Conservation (phyloP, 2,888 invertebrate genomes). For the Bedellia somnulentella region DNA sequence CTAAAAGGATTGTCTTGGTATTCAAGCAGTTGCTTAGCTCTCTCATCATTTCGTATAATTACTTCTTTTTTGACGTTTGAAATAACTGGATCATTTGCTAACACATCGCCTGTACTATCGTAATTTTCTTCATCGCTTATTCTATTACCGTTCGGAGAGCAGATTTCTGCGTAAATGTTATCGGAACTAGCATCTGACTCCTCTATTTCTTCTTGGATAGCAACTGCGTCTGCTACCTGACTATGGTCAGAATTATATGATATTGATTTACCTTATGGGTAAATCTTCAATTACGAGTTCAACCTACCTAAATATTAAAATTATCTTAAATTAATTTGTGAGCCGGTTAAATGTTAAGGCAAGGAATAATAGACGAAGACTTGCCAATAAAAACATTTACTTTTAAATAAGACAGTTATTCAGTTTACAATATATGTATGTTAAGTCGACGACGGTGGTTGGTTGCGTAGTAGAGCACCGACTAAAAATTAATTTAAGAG, state of each 20-base stretch:
- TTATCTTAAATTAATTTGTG: no score
- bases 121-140: conserved; percentile 39
- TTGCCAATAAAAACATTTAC: no score
- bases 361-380: no score
- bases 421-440: no score
- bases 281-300: conserved; percentile 67
- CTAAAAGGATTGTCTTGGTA: conserved; percentile 50
- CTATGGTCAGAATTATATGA: no score
- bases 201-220: conserved; percentile 38
- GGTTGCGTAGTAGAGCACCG: no score
- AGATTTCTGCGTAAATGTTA: conserved; percentile 74
- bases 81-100: conserved; percentile 50
- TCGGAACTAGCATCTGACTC: conserved; percentile 53
- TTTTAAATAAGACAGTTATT: no score
- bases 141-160: conserved; percentile 41
- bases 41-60: conserved; percentile 42
- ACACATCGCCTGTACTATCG: conserved; percentile 37
- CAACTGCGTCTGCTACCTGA: conserved; percentile 68
- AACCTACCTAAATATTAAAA: no score
- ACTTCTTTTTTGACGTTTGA: conserved; percentile 55
- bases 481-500: no score
- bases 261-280: no score
- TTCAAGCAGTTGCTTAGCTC: conserved; percentile 45
- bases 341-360: no score
- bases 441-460: no score